Base-by-base conservation (phyloP, 2,113 vertebrate genomes). In the Archilochus colubris region DNA sequence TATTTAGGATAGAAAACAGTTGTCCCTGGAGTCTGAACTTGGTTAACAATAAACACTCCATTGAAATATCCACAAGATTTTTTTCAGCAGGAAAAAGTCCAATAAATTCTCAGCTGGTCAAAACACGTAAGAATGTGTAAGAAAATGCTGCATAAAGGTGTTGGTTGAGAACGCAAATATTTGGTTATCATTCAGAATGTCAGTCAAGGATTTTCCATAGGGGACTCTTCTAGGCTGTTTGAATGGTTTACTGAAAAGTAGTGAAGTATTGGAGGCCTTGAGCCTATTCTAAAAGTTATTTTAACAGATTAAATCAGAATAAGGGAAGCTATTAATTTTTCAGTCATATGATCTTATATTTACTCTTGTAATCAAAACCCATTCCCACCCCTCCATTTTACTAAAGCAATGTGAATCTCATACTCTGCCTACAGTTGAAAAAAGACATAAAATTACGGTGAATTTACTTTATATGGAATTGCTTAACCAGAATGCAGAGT, bases 321-420 rank as follows among this genome's bases (percentile, higher is more conserved):
- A 94, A 91, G 53, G 38, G 93, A 96, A 93, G 88, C 80, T 80
- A 94, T 97, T 96, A 93, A 95, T 97, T 97, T 97, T 97, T 95
- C 82, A 94, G 31, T 93, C 61, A 24, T 74, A 53, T 51, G 77
- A 89, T 77, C 88, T 69, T 53, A 27, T 93, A 79, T 94, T 97
- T 95, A 54, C 72, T 87, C 50, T 94, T 62, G 8, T 80, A 84
- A 94, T 93, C 73, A 87, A 92, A 93, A 93, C 68, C 40, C 17
- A 57, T 67, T 77, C 68, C 85, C 31, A 70, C 46, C 59, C 55
- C 85, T 73, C 88, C 58, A 36, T 79, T 90, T 76, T 54, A 84
- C 7, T 22, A 46, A 72, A 79, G 76, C 88, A 94, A 95, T 66
- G 83, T 38, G 82, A 90, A 88, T 73, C 63, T 93, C 63, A 33